phyloP scores from a whole-genome alignment of 1,140 invertebrate species.

The Drosophila burlai region DNA sequence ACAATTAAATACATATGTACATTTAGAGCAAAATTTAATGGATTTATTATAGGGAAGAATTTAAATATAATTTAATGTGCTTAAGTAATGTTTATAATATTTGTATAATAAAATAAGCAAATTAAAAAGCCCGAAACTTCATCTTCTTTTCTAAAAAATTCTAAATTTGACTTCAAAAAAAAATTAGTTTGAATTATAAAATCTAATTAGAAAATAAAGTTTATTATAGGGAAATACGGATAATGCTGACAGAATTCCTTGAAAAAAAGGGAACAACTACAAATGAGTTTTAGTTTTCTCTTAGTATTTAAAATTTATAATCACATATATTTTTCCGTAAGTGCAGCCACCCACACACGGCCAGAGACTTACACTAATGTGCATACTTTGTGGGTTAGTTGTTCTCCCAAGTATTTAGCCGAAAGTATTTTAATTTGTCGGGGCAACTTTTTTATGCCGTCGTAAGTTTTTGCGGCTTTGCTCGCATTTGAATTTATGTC shows the following conservation, averaged over 20 bases:
- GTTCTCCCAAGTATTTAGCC: constrained; percentile 54
- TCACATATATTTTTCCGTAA: neutral
- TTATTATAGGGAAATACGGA: neutral
- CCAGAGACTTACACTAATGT: constrained; percentile 56
- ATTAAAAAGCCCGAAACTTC: too few relatives aligned
- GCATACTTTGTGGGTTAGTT: constrained; percentile 71
- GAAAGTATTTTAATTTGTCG: constrained; percentile 68
- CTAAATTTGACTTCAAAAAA: too few relatives aligned
- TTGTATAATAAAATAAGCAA: too few relatives aligned
- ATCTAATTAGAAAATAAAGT: rapidly evolving
- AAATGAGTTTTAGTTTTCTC: too few relatives aligned
- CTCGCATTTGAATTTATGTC: constrained; percentile 51
- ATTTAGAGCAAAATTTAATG: neutral
- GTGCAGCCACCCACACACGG: constrained; percentile 2
- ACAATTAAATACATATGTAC: neutral
- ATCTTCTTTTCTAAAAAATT: too few relatives aligned
- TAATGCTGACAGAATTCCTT: rapidly evolving
- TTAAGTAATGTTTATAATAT: neutral
- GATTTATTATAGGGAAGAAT: too few relatives aligned
- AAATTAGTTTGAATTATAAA: neutral
- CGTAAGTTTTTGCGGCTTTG: constrained; percentile 53
- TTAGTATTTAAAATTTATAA: neutral
- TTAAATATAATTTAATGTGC: neutral
- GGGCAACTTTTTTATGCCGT: constrained; percentile 51
- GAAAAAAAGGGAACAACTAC: rapidly evolving